These are phyloP conservation scores for Merluccius polli DNA, from an alignment of 2,797 vertebrate genomes.

Conservation along the genomic window DNA sequence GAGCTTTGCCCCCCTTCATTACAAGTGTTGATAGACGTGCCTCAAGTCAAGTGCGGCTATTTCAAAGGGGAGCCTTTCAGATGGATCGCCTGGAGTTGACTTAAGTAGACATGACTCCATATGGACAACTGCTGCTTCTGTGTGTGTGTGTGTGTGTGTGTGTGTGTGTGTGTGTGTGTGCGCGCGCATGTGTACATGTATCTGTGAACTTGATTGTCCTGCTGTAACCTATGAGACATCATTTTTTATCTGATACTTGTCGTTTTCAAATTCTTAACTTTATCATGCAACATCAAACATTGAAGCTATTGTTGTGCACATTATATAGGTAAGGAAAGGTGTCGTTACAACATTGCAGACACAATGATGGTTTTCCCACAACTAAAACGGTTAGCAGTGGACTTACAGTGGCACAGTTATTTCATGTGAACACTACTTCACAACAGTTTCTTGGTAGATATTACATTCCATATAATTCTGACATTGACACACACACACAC, in stretches of 20 bases:
- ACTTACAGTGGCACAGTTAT: not conserved
- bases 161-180: conserved; percentile 10
- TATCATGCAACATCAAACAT: not conserved
- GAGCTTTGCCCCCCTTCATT: conserved; percentile 10
- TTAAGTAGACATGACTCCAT: conserved; percentile 50
- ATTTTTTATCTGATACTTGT: not conserved
- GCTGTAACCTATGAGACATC: not conserved
- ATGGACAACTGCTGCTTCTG: conserved; percentile 39
- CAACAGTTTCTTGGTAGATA: not conserved
- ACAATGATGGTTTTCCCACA: not conserved
- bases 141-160: conserved; percentile 7
- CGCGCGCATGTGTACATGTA: not conserved
- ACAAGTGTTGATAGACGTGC: conserved; percentile 38
- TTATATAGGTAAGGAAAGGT: not conserved
- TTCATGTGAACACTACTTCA: no score
- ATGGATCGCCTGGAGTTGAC: conserved; percentile 49
- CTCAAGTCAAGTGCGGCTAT: conserved; percentile 26
- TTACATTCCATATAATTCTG: not conserved
- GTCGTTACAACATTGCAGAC: not conserved
- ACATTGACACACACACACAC: no score
- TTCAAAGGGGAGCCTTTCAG: conserved; percentile 39
- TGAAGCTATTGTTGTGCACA: not conserved
- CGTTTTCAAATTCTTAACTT: not conserved
- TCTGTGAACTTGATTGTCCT: not conserved
- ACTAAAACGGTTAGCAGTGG: not conserved